phyloP scores from a whole-genome alignment of 2,797 vertebrate species.

The Liasis olivaceus region DNA sequence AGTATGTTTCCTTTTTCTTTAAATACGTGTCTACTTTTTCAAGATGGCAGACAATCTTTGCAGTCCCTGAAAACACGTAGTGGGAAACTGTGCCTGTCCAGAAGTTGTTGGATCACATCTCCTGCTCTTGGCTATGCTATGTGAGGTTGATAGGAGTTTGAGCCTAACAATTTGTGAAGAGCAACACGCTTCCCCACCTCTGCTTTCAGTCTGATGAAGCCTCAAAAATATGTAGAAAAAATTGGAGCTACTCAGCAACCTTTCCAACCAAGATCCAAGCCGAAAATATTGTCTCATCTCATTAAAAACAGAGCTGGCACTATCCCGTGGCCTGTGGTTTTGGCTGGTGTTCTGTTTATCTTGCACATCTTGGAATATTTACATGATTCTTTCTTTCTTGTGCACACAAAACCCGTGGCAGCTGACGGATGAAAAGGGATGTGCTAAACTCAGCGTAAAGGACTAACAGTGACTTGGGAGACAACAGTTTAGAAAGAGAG shows the following conservation, averaged over 20 bases:
- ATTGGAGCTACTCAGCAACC: neutral
- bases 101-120: neutral
- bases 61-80: neutral
- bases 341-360: slow-evolving; percentile 11
- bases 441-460: neutral
- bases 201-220: neutral
- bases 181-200: neutral
- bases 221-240: neutral
- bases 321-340: neutral
- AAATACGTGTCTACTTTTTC: neutral
- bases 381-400: neutral
- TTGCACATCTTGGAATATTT: slow-evolving; percentile 8
- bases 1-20: neutral
- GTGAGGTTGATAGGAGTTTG: neutral
- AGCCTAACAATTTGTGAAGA: neutral
- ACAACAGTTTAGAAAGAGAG: neutral
- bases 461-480: neutral
- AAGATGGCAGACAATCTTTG: neutral
- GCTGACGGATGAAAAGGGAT: neutral
- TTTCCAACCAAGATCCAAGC: neutral
- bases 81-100: too few relatives aligned
- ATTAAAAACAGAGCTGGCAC: neutral
- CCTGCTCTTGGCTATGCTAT: neutral
- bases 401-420: neutral
- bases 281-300: neutral